These are phyloP conservation scores for Phrynocephalus guinanensis DNA, from an alignment of 2,797 vertebrate genomes.

Conservation along the genomic window DNA sequence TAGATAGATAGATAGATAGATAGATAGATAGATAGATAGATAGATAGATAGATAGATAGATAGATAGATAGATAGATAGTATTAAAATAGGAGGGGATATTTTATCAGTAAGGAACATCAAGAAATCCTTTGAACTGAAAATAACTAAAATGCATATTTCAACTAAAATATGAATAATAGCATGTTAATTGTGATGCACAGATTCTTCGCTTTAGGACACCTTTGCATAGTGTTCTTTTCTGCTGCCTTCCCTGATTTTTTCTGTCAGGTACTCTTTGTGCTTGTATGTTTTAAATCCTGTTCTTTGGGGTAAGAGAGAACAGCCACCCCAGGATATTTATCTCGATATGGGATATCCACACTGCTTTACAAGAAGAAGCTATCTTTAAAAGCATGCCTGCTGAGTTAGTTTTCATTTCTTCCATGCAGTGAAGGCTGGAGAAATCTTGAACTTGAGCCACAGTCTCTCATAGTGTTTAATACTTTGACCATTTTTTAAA, in stretches of 20 bases:
- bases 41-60: too few relatives aligned
- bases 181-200: neutral
- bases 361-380: neutral
- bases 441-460: neutral
- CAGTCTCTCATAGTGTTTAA: neutral
- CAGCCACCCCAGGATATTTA: neutral
- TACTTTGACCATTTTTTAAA: neutral
- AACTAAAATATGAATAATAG: conserved; percentile 4
- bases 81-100: neutral
- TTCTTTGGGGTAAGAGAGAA: neutral
- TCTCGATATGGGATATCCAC: neutral
- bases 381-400: neutral
- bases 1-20: too few relatives aligned
- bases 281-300: neutral
- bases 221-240: neutral
- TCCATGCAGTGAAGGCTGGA: neutral
- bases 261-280: neutral
- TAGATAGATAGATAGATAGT: too few relatives aligned
- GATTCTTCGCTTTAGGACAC: neutral
- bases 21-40: too few relatives aligned
- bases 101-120: neutral
- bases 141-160: neutral
- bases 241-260: neutral
- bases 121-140: neutral
- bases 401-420: neutral